phyloP scores from a whole-genome alignment of 2,797 vertebrate species.

The Antrozous pallidus region DNA sequence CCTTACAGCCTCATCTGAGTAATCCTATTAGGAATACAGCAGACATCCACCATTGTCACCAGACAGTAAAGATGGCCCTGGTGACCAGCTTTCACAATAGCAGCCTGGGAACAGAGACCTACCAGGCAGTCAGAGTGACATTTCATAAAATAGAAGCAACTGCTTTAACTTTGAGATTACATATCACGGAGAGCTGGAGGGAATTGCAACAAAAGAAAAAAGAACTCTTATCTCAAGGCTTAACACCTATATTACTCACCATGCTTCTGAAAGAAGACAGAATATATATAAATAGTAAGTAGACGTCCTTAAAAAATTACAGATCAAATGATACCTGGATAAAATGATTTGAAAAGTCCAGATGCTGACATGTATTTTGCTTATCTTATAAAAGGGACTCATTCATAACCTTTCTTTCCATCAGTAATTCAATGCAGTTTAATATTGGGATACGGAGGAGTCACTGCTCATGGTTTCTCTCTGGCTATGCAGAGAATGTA shows the following conservation, averaged over 20 bases:
- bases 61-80: not conserved
- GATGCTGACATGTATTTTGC: not conserved
- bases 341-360: constrained; percentile 31
- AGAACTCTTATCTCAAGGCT: not conserved
- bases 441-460: not conserved
- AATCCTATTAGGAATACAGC: not conserved
- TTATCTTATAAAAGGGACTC: constrained; percentile 33
- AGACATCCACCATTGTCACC: not conserved
- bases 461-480: constrained; percentile 12
- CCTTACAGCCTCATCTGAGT: not conserved
- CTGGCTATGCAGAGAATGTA: constrained; percentile 33
- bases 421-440: constrained; percentile 35
- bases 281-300: not conserved
- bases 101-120: not conserved
- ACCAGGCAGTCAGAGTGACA: not conserved
- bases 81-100: not conserved
- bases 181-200: not conserved
- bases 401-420: not conserved
- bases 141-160: constrained; percentile 22
- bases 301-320: not conserved
- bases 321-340: constrained; percentile 7
- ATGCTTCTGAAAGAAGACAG: constrained; percentile 6
- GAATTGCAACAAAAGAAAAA: constrained; percentile 13
- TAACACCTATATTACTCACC: not conserved
- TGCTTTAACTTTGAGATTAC: constrained; percentile 42